phyloP scores from a whole-genome alignment of 2,113 vertebrate genomes.

The Heloderma charlesbogerti region DNA sequence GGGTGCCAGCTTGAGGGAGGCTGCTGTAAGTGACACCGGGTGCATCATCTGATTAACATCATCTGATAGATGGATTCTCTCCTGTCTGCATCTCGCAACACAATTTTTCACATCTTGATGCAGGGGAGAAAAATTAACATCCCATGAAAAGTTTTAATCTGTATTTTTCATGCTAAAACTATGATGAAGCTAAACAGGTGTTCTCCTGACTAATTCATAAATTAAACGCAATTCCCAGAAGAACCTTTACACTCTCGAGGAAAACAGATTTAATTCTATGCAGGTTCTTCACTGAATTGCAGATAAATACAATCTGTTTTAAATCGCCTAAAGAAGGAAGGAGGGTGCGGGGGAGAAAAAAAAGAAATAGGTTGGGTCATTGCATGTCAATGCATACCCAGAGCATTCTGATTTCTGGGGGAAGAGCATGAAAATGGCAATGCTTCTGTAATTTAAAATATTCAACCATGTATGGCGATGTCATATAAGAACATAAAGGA shows the following conservation, averaged over 20 bases:
- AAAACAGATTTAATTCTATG: constrained; percentile 68
- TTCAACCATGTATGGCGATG: accelerated
- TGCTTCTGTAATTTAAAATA: constrained; percentile 50
- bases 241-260: constrained; percentile 48
- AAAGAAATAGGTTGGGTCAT: constrained; percentile 6
- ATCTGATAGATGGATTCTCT: neutral
- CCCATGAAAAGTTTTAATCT: constrained; percentile 42
- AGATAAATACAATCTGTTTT: constrained; percentile 49
- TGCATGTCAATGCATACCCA: constrained; percentile 25
- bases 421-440: constrained; percentile 20
- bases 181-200: constrained; percentile 62
- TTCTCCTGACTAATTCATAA: constrained; percentile 64
- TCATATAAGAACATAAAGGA: neutral
- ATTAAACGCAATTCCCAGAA: constrained; percentile 68
- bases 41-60: neutral
- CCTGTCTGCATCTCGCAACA: constrained; percentile 32
- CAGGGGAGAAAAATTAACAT: neutral
- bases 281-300: constrained; percentile 64
- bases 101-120: neutral
- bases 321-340: constrained; percentile 34
- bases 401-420: constrained; percentile 11
- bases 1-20: too few relatives aligned
- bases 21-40: neutral
- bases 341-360: neutral
- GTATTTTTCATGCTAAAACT: constrained; percentile 55